Evolutionary conservation across 2,797 vertebrate species (phyloP).

Genomic region (Muraenolepis orangiensis): DNA sequence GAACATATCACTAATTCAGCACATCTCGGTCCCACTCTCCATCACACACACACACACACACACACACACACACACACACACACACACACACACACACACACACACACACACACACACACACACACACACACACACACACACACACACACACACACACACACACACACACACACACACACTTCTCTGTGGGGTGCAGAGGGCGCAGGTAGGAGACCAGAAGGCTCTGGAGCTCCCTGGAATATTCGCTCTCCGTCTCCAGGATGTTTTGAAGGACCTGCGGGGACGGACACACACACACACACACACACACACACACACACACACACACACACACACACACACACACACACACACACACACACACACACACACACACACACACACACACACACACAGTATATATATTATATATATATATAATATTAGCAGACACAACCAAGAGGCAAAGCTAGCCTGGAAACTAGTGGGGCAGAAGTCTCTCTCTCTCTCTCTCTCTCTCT

Average conservation of each 20-base stretch:
- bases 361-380: background rate
- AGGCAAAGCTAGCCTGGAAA: too few relatives aligned
- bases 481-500: too few relatives aligned
- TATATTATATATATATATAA: too few relatives aligned
- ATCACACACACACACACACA: background rate
- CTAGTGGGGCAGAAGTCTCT: too few relatives aligned
- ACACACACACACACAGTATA: too few relatives aligned
- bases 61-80: slow-evolving; percentile 4
- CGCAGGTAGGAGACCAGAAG: slow-evolving; percentile 88
- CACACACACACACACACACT: slow-evolving; percentile 65
- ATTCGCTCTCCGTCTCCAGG: slow-evolving; percentile 93
- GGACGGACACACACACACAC: slow-evolving; percentile 2
- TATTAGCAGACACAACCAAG: too few relatives aligned
- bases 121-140: background rate
- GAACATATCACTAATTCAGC: too few relatives aligned
- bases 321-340: background rate
- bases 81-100: slow-evolving; percentile 50
- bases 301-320: background rate
- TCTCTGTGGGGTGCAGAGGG: slow-evolving; percentile 89
- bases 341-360: slow-evolving; percentile 1
- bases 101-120: slow-evolving; percentile 37
- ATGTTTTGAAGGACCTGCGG: slow-evolving; percentile 95
- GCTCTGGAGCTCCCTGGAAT: slow-evolving; percentile 91
- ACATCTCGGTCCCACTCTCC: background rate
- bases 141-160: slow-evolving; percentile 5